phyloP scores from a whole-genome alignment of 2,113 vertebrate species.

The Mormyrus iriodes region DNA sequence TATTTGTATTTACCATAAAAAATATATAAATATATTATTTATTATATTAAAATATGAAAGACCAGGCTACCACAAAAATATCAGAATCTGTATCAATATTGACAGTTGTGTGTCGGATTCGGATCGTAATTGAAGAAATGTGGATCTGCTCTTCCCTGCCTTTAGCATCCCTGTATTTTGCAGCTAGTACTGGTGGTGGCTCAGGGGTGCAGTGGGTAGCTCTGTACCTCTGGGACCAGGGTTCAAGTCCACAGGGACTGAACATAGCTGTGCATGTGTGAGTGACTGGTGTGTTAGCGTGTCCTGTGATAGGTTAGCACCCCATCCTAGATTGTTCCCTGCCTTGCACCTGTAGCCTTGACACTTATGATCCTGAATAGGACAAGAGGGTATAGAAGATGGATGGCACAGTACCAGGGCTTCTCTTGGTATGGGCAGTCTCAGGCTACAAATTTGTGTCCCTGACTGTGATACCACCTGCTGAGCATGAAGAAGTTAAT shows the following conservation, averaged over 20 bases:
- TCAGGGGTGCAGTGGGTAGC: neutral
- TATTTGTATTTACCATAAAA: too few species aligned
- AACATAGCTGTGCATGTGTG: neutral
- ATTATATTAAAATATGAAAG: too few species aligned
- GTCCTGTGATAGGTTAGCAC: neutral
- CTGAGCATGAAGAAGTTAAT: neutral
- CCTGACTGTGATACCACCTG: neutral
- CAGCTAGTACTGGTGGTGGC: neutral
- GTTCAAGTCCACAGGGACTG: neutral
- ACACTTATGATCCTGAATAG: neutral
- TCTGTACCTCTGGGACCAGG: neutral
- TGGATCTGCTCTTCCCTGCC: too few species aligned
- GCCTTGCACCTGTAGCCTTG: neutral
- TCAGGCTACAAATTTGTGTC: neutral
- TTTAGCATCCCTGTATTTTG: neutral
- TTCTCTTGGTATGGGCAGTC: neutral
- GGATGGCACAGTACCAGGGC: neutral
- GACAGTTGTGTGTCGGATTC: too few species aligned
- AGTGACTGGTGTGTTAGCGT: neutral
- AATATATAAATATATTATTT: too few species aligned
- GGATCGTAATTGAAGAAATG: too few species aligned
- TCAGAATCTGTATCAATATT: too few species aligned
- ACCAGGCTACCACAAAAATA: too few species aligned
- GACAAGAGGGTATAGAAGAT: neutral
- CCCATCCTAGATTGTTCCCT: neutral